These are phyloP conservation scores for Hesperia comma DNA, from an alignment of 2,888 invertebrate species.

Conservation along the genomic window DNA sequence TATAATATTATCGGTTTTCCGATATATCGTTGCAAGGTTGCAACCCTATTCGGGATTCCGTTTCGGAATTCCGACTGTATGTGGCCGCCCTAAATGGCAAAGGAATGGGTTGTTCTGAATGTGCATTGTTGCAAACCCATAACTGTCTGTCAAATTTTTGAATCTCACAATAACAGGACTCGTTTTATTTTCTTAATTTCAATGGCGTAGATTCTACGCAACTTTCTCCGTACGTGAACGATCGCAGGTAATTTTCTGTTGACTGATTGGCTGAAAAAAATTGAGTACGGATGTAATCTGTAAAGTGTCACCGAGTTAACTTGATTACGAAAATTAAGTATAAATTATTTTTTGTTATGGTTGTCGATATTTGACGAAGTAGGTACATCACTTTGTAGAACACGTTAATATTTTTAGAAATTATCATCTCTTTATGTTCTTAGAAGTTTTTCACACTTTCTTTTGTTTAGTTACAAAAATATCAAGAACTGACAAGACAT, in stretches of 20 bases:
- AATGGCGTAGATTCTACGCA: neutral
- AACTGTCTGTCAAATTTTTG: neutral
- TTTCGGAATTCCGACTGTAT: no score
- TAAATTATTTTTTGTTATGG: constrained; percentile 6
- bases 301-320: neutral
- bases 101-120: neutral
- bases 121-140: neutral
- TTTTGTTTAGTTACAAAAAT: no score
- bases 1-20: no score
- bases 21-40: no score
- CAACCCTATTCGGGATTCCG: no score
- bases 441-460: no score
- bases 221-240: neutral
- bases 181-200: constrained; percentile 2
- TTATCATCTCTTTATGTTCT: no score
- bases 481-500: no score
- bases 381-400: no score
- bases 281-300: constrained; percentile 7
- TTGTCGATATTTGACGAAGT: constrained; percentile 4
- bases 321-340: neutral
- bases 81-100: no score
- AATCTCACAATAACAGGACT: neutral
- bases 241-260: neutral
- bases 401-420: no score
- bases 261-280: neutral